A percentile compares a stretch with the other conserved stretches of the same genome.
Evolutionary conservation across 2,113 vertebrate genomes (phyloP).

Genomic region (Microcebus tavaratra): DNA sequence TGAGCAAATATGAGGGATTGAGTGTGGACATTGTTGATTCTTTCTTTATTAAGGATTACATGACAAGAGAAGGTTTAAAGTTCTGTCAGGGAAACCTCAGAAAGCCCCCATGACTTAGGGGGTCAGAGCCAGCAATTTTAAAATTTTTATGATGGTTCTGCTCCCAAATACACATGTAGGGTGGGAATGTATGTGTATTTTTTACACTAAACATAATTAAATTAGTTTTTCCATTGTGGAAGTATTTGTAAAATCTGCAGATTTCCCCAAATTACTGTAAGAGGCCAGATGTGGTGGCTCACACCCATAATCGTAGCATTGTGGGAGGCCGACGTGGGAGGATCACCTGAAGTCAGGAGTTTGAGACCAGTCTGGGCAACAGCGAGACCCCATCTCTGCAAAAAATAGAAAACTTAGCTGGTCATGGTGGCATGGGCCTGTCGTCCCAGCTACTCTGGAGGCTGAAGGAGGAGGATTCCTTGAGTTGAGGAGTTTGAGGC

Average conservation of each 20-base stretch:
- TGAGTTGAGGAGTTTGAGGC: too few relatives aligned
- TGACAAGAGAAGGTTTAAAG: background rate
- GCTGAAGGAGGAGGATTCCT: too few relatives aligned
- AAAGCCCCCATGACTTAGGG: background rate
- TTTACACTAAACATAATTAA: conserved; percentile 40
- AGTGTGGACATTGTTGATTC: background rate
- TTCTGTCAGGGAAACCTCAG: background rate
- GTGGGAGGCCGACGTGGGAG: too few relatives aligned
- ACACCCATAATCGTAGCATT: too few relatives aligned
- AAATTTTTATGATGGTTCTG: conserved; percentile 14
- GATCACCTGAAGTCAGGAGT: too few relatives aligned
- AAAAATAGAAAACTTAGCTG: too few relatives aligned
- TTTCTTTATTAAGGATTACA: background rate
- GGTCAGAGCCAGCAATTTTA: background rate
- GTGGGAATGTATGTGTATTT: background rate
- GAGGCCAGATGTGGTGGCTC: too few relatives aligned
- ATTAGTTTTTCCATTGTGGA: background rate
- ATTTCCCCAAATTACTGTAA: background rate
- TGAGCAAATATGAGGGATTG: background rate
- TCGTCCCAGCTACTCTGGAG: too few relatives aligned
- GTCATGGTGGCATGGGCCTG: too few relatives aligned
- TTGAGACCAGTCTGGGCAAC: too few relatives aligned
- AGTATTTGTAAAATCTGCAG: conserved; percentile 5
- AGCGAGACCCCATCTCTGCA: too few relatives aligned
- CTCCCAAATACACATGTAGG: background rate